Conservation (phyloP, 2,113 vertebrate species). For the Terrapene triunguis region DNA sequence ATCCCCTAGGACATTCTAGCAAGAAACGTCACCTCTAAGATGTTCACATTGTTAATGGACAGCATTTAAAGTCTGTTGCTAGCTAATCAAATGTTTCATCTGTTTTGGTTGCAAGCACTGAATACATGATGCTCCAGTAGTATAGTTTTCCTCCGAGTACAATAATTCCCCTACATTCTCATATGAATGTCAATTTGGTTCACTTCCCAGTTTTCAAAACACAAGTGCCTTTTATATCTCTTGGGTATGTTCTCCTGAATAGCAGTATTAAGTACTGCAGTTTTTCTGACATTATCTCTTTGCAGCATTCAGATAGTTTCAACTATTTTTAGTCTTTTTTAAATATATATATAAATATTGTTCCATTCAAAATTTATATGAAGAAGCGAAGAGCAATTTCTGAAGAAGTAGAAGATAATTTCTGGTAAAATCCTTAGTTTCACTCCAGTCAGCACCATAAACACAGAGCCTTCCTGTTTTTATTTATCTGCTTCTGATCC, state of each 20-base stretch:
- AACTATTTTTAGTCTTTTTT: not conserved
- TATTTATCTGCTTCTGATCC: constrained; percentile 8
- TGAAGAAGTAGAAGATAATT: not conserved
- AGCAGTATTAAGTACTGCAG: not conserved
- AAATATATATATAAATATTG: not conserved
- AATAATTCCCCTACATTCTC: rapidly evolving
- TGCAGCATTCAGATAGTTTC: not conserved
- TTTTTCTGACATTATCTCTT: not conserved
- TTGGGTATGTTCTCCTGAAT: not conserved
- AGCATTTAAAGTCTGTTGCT: not conserved
- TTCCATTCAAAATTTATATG: rapidly evolving
- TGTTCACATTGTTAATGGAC: rapidly evolving
- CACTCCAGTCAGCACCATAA: not conserved
- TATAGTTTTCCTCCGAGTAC: rapidly evolving
- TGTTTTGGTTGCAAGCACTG: not conserved
- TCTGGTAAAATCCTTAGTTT: not conserved
- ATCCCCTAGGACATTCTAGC: not conserved
- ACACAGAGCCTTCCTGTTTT: not conserved
- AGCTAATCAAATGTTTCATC: not conserved
- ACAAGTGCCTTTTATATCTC: rapidly evolving
- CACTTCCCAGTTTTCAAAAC: not conserved
- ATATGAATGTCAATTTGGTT: not conserved
- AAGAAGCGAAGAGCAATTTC: rapidly evolving
- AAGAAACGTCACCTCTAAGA: rapidly evolving
- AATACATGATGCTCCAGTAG: not conserved